Conservation (phyloP, 2,797 vertebrate genomes). For the Cuculus canorus region DNA sequence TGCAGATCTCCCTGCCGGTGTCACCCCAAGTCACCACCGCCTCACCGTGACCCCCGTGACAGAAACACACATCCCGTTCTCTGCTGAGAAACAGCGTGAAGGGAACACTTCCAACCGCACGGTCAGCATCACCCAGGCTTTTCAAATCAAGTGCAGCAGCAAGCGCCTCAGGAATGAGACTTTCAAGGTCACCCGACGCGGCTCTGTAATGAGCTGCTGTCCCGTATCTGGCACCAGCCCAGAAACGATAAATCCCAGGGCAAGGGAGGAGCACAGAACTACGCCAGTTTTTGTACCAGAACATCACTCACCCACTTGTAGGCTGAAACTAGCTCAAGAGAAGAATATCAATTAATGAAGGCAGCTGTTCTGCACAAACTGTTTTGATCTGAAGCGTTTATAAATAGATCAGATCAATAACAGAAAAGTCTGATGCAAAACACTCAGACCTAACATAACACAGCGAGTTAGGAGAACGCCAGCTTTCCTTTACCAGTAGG, state of each 20-base stretch:
- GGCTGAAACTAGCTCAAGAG: background rate
- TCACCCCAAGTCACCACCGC: background rate
- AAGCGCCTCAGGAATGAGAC: background rate
- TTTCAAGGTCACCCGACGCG: background rate
- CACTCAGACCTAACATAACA: background rate
- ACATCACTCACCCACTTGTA: background rate
- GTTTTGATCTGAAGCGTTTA: background rate
- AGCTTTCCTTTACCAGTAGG: background rate
- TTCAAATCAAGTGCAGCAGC: background rate
- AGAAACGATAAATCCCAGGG: constrained; percentile 10
- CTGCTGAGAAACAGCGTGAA: background rate
- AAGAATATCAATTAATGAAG: background rate
- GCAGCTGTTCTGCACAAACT: background rate
- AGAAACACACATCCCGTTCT: background rate
- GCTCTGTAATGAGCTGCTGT: background rate
- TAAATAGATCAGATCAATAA: constrained; percentile 7
- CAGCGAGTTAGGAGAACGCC: background rate
- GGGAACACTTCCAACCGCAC: background rate
- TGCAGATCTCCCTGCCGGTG: background rate
- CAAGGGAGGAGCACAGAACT: background rate
- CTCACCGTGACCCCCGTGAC: rapidly evolving
- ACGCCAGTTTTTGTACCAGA: background rate
- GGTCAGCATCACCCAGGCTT: background rate
- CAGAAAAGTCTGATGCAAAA: background rate
- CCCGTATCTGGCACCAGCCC: background rate